Percentiles rank a stretch among this genome's conserved stretches.
Conservation (phyloP, 2,113 vertebrate species). For the mouse (Mus musculus) region DNA sequence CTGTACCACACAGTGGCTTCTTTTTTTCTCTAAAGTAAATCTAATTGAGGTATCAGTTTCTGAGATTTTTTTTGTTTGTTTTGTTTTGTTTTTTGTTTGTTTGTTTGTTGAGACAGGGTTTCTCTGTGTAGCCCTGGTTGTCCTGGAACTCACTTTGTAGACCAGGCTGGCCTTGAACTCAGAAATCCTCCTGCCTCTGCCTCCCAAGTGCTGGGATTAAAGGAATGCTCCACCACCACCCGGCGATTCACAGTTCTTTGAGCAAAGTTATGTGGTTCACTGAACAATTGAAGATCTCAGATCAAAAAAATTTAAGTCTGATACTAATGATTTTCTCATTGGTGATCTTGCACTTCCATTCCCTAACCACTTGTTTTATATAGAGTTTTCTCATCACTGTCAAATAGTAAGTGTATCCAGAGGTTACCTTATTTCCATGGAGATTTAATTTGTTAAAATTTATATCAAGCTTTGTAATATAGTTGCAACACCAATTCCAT, state of each 20-base stretch:
- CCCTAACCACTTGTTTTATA: neutral
- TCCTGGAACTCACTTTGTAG: too few species aligned
- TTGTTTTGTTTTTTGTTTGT: too few species aligned
- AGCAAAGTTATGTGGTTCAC: constrained; percentile 16
- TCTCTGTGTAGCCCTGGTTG: too few species aligned
- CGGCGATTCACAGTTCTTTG: neutral
- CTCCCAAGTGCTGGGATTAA: too few species aligned
- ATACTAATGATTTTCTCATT: neutral
- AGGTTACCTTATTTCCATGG: neutral
- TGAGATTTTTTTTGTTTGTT: neutral
- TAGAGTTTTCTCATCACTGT: neutral
- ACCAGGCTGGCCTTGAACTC: too few species aligned
- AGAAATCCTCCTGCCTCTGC: too few species aligned
- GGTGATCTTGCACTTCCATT: neutral
- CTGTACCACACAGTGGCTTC: neutral
- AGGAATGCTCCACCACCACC: too few species aligned
- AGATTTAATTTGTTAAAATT: constrained; percentile 47
- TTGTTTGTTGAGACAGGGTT: too few species aligned
- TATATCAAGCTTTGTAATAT: neutral
- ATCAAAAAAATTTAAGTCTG: neutral
- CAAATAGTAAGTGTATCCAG: neutral
- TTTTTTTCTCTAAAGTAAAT: neutral
- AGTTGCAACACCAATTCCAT: neutral
- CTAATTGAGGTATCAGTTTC: neutral
- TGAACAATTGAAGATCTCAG: neutral